Conservation (phyloP, 2,113 vertebrate species). For the Thryonomys swinderianus region DNA sequence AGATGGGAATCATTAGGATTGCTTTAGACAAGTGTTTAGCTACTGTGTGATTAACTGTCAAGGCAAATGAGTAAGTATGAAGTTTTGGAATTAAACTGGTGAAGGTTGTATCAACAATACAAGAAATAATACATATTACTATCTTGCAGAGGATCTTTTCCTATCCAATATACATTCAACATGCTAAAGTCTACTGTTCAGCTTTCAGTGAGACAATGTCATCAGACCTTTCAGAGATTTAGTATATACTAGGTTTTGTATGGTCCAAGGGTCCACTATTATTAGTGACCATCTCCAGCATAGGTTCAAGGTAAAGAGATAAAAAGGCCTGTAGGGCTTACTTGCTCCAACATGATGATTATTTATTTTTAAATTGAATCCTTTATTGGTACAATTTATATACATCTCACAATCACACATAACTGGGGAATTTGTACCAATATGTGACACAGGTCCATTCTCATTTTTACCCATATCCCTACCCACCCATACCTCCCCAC, state of each 20-base stretch:
- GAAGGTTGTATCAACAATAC: not conserved
- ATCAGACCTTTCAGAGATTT: not conserved
- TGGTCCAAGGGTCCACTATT: not conserved
- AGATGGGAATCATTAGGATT: not conserved
- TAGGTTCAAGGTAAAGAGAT: not conserved
- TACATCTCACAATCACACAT: no score
- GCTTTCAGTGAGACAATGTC: not conserved
- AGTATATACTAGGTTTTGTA: not conserved
- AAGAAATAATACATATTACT: not conserved
- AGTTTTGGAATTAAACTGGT: not conserved
- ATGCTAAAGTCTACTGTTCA: not conserved
- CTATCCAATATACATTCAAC: not conserved
- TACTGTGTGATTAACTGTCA: not conserved
- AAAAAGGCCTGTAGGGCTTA: not conserved
- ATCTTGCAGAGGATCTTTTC: not conserved
- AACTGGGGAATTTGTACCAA: no score
- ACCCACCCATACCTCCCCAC: no score
- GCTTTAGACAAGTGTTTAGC: conserved; percentile 12
- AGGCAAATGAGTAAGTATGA: not conserved
- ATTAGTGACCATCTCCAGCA: not conserved
- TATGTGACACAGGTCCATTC: no score
- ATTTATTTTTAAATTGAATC: no score
- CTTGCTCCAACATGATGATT: not conserved
- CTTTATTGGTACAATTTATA: no score
- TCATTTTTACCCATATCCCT: no score